Conservation (phyloP, 2,113 vertebrate species). For the Oplegnathus fasciatus region DNA sequence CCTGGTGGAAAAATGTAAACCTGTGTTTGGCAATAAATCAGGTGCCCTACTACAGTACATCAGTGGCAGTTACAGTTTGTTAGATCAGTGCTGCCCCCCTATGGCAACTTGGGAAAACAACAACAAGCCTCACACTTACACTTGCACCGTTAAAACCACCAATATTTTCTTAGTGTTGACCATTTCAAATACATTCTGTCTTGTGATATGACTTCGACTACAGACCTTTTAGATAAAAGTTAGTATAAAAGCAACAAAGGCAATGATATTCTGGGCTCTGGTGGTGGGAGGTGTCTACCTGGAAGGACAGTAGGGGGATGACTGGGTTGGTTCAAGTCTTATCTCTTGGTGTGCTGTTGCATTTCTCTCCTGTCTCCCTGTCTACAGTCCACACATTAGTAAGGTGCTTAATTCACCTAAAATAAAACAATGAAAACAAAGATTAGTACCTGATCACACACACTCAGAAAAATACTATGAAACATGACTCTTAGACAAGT, state of each 20-base stretch:
- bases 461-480: slow-evolving; percentile 14
- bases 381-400: slow-evolving; percentile 26
- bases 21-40: slow-evolving; percentile 44
- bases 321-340: slow-evolving; percentile 25
- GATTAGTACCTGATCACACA: slow-evolving; percentile 13
- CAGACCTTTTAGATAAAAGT: not conserved
- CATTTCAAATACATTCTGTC: not conserved
- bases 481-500: slow-evolving; percentile 52
- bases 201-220: not conserved
- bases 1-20: slow-evolving; percentile 20
- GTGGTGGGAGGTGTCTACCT: slow-evolving; percentile 42
- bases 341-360: not conserved
- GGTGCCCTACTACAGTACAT: not conserved
- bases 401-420: slow-evolving; percentile 35
- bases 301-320: not conserved
- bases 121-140: not conserved
- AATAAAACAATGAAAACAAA: slow-evolving; percentile 35
- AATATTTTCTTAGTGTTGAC: not conserved
- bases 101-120: slow-evolving; percentile 50
- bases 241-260: not conserved
- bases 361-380: slow-evolving; percentile 48
- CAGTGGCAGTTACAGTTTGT: not conserved
- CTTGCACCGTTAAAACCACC: not conserved
- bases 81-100: slow-evolving; percentile 71
- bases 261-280: slow-evolving; percentile 2